Percentiles rank a stretch among this genome's conserved stretches.
These are phyloP conservation scores for Himalopsyche phryganea DNA, from an alignment of 1,140 invertebrate species.

Conservation along the genomic window DNA sequence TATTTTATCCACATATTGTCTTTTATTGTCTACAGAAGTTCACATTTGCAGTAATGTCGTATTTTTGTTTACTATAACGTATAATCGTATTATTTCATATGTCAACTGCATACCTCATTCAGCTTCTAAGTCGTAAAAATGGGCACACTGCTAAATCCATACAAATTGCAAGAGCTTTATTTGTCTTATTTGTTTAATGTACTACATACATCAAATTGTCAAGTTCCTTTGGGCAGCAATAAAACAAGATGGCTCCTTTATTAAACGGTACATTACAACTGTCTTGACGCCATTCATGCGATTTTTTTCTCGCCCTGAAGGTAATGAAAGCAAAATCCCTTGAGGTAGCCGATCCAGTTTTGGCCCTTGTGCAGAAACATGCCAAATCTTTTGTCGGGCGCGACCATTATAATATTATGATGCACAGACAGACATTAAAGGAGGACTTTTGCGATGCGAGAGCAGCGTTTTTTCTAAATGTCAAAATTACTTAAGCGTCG, in stretches of 20 bases:
- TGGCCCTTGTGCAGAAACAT: slow-evolving; percentile 10
- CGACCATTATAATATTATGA: too few species aligned
- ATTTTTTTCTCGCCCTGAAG: slow-evolving; percentile 12
- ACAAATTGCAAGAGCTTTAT: slow-evolving; percentile 20
- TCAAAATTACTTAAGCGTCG: too few species aligned
- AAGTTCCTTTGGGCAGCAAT: slow-evolving; percentile 16
- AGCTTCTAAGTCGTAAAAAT: background rate
- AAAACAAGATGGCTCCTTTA: slow-evolving; percentile 18
- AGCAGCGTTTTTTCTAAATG: too few species aligned
- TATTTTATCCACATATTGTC: too few species aligned
- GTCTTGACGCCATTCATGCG: slow-evolving; percentile 6
- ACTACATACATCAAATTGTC: slow-evolving; percentile 8
- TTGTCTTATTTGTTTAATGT: slow-evolving; percentile 20
- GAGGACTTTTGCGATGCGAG: too few species aligned
- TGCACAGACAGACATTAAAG: too few species aligned
- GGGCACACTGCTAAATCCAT: background rate
- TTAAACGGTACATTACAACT: slow-evolving; percentile 18
- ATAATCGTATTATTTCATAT: background rate
- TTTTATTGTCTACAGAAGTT: too few species aligned
- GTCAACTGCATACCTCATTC: background rate
- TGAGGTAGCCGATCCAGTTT: slow-evolving; percentile 12
- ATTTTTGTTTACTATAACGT: background rate
- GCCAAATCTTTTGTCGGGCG: too few species aligned
- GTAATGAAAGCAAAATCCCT: slow-evolving; percentile 13
- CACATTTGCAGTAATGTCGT: background rate